Conservation (phyloP, 2,888 invertebrate species). For the Heliconius charithonia region DNA sequence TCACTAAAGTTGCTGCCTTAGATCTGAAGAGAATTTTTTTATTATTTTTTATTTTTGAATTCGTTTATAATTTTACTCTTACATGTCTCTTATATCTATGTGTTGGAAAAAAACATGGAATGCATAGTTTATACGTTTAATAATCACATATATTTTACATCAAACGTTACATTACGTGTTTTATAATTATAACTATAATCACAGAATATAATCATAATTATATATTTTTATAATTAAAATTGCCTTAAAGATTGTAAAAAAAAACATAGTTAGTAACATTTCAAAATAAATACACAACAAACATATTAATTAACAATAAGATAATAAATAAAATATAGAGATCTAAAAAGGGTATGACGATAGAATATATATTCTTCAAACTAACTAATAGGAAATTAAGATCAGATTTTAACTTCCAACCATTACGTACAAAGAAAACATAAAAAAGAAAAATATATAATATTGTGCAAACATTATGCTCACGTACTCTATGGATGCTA, state of each 20-base stretch:
- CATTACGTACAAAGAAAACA: not conserved
- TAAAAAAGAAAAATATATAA: not conserved
- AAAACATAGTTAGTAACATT: not conserved
- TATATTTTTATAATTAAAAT: not conserved
- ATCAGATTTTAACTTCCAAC: not conserved
- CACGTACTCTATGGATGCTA: no score
- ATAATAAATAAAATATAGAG: not conserved
- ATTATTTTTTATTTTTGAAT: no score
- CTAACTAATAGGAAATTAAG: not conserved
- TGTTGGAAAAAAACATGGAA: not conserved
- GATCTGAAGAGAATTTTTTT: no score
- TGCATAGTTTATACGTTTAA: not conserved
- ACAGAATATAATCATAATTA: not conserved
- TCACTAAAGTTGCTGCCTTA: no score
- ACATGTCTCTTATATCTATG: not conserved
- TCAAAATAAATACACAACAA: not conserved
- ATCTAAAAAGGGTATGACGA: not conserved
- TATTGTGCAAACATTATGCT: not conserved
- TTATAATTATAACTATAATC: not conserved
- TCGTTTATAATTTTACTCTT: not conserved
- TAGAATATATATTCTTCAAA: no score
- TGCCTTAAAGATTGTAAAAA: not conserved
- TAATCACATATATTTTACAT: not conserved
- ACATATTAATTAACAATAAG: conserved; percentile 2
- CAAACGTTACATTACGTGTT: not conserved